Evolutionary conservation across 2,888 invertebrate genomes (phyloP), one percentile per base, ranked within the genome.

Genomic region (Cheilosia vulpina): DNA sequence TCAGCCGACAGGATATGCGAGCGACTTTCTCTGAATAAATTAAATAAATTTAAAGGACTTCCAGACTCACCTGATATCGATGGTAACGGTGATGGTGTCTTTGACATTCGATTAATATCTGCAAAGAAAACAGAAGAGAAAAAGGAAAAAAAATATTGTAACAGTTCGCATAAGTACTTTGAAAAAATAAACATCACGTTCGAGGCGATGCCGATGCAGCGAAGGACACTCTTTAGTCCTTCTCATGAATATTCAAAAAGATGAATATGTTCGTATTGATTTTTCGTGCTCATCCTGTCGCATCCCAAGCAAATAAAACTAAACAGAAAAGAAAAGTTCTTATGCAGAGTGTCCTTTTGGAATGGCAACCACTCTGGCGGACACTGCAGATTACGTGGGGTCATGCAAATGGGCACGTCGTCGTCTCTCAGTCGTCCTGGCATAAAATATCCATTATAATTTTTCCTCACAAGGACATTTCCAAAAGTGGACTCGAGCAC

Each of bases 81-180:
- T 78, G 90, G 92, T 87, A 90, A 89, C 87, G 92, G 90, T 87
- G 91, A 90, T 88, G 92, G 91, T 83, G 92, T 91, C 89, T 91
- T 91, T 87, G 92, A 91, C 90, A 92, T 90, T 89, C 91, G 90
- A 88, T 90, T 90, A 87, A 91, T 89, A 90, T 90, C 90, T 92
- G 90, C 65, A 91, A 87, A 53, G 34, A 55, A 87, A 31, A 31
- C 31, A 31, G 31, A 31, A 31, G 31, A 83, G 62, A 76, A 65
- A 60, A 63, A 68, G 63, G 41, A 87, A 82, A 72, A 71, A 45
- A 63, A 63, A 81, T 80, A 41, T 76, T 31, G 9, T 72, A 73
- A 57, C 55, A 62, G 43, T 55, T 71, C 50, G 50, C 65, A 43
- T 77, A 87, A 87, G 87, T 66, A 78, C 27, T 82, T 72, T 47